Percentiles rank a stretch among this genome's conserved stretches.
Evolutionary conservation across 2,888 invertebrate genomes (phyloP).

Genomic region (Lochmaea capreae): DNA sequence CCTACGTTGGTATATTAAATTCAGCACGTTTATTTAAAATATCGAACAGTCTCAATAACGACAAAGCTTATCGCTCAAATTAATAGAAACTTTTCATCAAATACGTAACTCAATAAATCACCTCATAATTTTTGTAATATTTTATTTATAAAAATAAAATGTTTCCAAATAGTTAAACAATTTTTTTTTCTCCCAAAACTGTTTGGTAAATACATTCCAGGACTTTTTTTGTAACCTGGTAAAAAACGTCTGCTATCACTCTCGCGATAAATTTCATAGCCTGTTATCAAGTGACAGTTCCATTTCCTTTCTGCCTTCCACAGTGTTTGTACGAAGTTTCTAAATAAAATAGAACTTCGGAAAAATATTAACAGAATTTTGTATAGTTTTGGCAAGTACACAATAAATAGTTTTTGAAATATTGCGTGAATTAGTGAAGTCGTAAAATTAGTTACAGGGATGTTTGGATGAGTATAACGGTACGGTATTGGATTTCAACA

Average conservation of each 20-base stretch:
- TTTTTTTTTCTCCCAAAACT: constrained; percentile 19
- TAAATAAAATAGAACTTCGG: constrained; percentile 15
- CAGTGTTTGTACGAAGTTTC: constrained; percentile 23
- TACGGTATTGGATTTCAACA: no score
- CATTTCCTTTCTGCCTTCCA: constrained; percentile 39
- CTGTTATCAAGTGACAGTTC: constrained; percentile 39
- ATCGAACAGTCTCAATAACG: no score
- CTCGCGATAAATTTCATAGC: constrained; percentile 35
- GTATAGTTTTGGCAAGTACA: not conserved
- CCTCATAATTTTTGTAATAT: no score
- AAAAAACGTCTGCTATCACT: constrained; percentile 37
- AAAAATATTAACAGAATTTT: not conserved
- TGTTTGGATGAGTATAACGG: no score
- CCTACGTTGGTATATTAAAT: no score
- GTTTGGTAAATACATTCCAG: constrained; percentile 33
- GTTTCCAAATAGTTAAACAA: not conserved
- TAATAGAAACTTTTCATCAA: no score
- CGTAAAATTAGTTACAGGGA: not conserved
- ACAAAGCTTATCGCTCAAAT: no score
- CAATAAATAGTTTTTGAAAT: not conserved
- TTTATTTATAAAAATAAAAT: no score
- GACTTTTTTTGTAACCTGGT: constrained; percentile 31
- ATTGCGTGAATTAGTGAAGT: not conserved
- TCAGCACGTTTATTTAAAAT: no score
- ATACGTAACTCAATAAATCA: no score